Evolutionary conservation across 1,140 invertebrate species (phyloP).

Genomic region (Drosophila watanabei): DNA sequence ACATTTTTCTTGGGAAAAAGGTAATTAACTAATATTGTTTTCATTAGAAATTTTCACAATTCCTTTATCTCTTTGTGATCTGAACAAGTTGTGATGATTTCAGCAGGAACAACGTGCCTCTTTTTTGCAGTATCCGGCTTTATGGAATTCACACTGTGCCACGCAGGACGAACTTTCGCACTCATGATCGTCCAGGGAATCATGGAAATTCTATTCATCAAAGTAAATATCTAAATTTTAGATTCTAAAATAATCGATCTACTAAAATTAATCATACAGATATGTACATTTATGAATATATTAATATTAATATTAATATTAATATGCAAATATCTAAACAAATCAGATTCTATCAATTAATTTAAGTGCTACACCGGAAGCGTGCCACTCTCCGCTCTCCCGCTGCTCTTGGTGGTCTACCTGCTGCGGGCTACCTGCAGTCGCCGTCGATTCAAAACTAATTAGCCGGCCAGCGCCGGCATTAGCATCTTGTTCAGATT

Average conservation of each 20-base stretch:
- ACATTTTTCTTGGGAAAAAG: not conserved
- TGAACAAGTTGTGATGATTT: too few species aligned
- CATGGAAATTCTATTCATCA: not conserved
- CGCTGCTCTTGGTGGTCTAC: constrained; percentile 20
- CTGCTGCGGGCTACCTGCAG: constrained; percentile 56
- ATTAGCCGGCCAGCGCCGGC: constrained; percentile 58
- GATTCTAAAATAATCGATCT: not conserved
- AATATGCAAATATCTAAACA: not conserved
- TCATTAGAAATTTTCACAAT: too few species aligned
- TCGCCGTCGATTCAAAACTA: constrained; percentile 66
- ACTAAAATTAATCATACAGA: not conserved
- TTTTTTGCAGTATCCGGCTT: too few species aligned
- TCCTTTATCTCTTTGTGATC: not conserved
- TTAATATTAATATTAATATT: too few species aligned
- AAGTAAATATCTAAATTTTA: not conserved
- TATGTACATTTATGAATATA: not conserved
- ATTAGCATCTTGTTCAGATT: constrained; percentile 51
- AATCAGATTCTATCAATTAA: not conserved
- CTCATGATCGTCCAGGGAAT: too few species aligned
- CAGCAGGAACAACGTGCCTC: too few species aligned
- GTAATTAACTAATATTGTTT: not conserved
- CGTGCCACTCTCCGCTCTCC: constrained; percentile 23
- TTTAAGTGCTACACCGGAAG: constrained; percentile 43
- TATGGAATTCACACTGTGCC: too few species aligned
- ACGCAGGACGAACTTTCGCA: too few species aligned